These are phyloP conservation scores for Trachelipus rathkii DNA, from an alignment of 1,140 invertebrate genomes.

Conservation along the genomic window DNA sequence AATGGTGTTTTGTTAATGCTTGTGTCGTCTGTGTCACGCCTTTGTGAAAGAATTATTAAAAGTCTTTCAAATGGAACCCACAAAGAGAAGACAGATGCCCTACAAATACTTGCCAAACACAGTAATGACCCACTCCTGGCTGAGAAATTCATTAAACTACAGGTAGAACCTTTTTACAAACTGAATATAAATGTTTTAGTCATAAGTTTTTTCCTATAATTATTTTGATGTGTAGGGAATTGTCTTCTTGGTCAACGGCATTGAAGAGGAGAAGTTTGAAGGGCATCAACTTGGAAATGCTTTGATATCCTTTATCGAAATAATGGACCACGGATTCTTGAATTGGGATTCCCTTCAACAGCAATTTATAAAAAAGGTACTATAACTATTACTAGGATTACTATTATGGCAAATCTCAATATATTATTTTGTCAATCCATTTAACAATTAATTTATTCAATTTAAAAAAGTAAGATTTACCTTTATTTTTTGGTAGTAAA, in stretches of 20 bases:
- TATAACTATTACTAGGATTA: no score
- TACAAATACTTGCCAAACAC: neutral
- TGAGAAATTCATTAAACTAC: neutral
- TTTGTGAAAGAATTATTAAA: neutral
- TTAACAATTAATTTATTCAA: no score
- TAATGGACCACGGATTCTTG: neutral
- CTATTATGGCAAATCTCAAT: no score
- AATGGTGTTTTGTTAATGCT: neutral
- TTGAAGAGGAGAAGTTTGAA: neutral
- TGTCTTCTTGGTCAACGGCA: neutral
- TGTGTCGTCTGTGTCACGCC: neutral
- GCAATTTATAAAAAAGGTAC: neutral
- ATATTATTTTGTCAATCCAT: no score
- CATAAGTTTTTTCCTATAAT: neutral
- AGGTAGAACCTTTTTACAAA: neutral
- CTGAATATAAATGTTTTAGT: neutral
- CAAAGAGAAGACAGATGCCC: neutral
- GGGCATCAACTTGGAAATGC: neutral
- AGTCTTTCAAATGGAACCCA: neutral
- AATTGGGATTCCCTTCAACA: neutral
- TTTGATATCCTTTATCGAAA: neutral
- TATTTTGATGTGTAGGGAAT: neutral
- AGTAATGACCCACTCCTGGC: neutral
- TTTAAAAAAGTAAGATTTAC: no score
- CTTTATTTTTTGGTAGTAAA: no score